Base-by-base conservation (phyloP, 2,113 vertebrate genomes). In the Hippocampus abdominalis region DNA sequence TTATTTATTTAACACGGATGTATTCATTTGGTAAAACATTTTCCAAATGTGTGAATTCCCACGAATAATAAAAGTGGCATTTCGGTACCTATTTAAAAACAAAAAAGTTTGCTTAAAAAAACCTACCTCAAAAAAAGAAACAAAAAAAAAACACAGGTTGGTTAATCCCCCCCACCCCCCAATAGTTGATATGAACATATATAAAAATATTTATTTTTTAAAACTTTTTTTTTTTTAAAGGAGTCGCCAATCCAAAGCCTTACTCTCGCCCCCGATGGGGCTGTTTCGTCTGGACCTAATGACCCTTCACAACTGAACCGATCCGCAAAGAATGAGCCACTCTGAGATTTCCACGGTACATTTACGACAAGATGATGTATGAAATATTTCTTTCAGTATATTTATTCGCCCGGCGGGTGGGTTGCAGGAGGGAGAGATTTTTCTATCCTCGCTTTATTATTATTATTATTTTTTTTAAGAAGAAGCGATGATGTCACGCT, bases 71-170 rank as follows among this genome's bases (percentile, higher is more conserved):
- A 77, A 88, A 77, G 75, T 72, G 86, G 86, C 85, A 89, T 91
- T 91, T 88, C 81, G 84, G 72, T 73, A 87, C 84, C 78, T 84
- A 89, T 89, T 88, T 82, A 88, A 89, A 76, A 79, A 89, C 88
- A 78, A 90, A 72, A 81, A 78, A 77, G 79, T 79, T 90, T 86
- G 74, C 83, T 92, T 90, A 75, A 73, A 72, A 90, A 84, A 91
- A 93, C 88, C 96, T 98, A 98, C 96, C 96, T 98, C 97, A 98
- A 90, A 87, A 91, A 93, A 67, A 67, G 27, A 66, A 66, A 66
- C 64, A 67, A 68, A 92, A 93, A 90, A 66, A 68, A 92, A 93
- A 90, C 92, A 86, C 92, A 86, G 93, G 92, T 93, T 89, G 83
- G 81, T 89, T 86, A 90, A 84, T 83, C 81, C 86, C 60, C 62